Base-by-base conservation (phyloP, 1,140 invertebrate genomes). In the Heliconius hewitsoni region DNA sequence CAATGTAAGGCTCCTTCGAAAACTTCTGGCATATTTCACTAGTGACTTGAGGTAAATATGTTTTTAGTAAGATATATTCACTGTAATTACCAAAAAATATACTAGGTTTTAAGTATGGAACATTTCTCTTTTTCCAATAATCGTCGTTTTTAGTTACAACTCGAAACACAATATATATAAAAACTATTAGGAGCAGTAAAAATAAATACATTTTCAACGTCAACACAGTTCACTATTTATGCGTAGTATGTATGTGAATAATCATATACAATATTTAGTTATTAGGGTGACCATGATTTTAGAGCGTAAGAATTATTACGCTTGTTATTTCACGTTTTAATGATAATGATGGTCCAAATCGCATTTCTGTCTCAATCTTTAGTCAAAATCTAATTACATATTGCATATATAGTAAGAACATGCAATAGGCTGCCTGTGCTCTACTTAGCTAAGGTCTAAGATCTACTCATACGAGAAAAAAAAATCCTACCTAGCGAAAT, bases 51-150 rank as follows among this genome's bases (percentile, higher is more conserved):
- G 77, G 73, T 5, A 71, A n/a, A 52, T n/a, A 73, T 46, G 73
- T 60, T 55, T 76, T 84, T 23, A 86, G 50, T 6, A 82, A 34
- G 27, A 86, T 81, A 46, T 82, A 80, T 30, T 83, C 81, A 6
- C 66, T 76, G 42, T 86, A 84, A 73, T 86, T 86, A 11, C 83
- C 85, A 57, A 84, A 84, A 19, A 86, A 57, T 3, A 73, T 52
- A 11, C 70, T 11, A 8, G 86, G 82, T 77, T 83, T 76, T 16
- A 81, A 23, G 50, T 83, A 71, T 5, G 83, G 81, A 0, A 86
- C 83, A 19, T 85, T 83, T 73, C 79, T 82, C 55, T 80, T 81
- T 71, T 82, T 82, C 86, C 85, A 87, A 37, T 86, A 87, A 50
- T 84, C 79, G 13, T 76, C 55, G 75, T 83, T 85, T 39, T 74